A percentile compares a stretch with the other conserved stretches of the same genome.
phyloP scores from a whole-genome alignment of 2,113 vertebrate genomes.

The Phyllostomus hastatus region DNA sequence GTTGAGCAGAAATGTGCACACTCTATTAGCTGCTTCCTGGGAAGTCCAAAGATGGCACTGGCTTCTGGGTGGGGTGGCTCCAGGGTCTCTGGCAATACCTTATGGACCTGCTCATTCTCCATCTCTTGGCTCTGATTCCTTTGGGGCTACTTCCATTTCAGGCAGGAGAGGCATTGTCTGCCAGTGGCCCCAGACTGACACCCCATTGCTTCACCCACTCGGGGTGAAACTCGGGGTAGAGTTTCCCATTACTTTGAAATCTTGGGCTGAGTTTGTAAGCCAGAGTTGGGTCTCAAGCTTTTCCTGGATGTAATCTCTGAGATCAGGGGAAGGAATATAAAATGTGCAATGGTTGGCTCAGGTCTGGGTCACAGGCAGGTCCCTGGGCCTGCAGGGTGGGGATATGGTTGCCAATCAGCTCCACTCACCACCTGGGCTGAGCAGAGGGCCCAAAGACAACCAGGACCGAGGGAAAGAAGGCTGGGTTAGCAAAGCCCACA shows the following conservation, averaged over 20 bases:
- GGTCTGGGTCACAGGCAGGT: neutral
- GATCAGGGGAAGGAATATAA: neutral
- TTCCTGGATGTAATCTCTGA: neutral
- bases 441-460: neutral
- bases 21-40: neutral
- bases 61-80: neutral
- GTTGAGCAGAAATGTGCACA: neutral
- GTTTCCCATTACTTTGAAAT: neutral
- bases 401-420: neutral
- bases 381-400: neutral
- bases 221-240: neutral
- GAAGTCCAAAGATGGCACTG: neutral
- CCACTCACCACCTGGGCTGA: neutral
- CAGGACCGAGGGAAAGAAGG: too few species aligned
- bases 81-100: neutral
- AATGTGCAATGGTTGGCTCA: neutral
- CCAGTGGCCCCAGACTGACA: too few species aligned
- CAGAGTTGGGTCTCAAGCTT: neutral
- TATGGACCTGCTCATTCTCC: neutral
- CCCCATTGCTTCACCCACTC: accelerated
- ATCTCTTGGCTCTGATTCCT: neutral
- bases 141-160: neutral
- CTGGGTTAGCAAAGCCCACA: neutral
- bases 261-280: neutral
- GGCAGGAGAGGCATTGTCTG: neutral